Base-by-base conservation (phyloP, 2,113 vertebrate species). In the Campylomormyrus tamandua region DNA sequence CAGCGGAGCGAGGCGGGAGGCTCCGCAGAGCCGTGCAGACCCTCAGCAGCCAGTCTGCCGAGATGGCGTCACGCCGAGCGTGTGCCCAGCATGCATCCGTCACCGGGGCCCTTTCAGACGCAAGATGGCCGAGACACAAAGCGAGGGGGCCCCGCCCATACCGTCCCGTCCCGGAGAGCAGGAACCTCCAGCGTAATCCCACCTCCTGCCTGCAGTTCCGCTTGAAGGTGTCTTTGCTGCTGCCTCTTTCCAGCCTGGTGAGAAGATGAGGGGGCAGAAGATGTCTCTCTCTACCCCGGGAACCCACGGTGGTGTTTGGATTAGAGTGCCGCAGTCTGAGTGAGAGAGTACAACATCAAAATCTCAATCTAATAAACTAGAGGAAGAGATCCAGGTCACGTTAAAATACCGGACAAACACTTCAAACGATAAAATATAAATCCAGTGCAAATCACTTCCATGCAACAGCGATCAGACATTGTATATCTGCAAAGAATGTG, bases 251-350 rank as follows among this genome's bases (percentile, higher is more conserved):
- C 83, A 46, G 39, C 83, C 48, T 85, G 46, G 11, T 50, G n/a
- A 86, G 83, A 86, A 86, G 83, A 86, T 49, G 24, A 86, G 46
- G 39, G 39, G 83, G 45, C 83, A 84, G 46, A 48, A 84, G 46
- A 84, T 46, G 39, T n/a, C 17, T 84, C 19, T 84, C 39, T 84
- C 45, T 84, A 46, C 8, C 46, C 42, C 11, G 83, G 83, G 21
- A 24, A 46, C 48, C 46, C 83, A 48, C 3, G 7, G 46, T 2
- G n/a, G 27, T 27, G 15, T 48, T 84, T 46, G 83, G 83, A 84
- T 46, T n/a, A 48, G 83, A 84, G 19, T 84, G 39, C 45, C 21
- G 39, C 24, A 42, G 46, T 21, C 39, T 8, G 31, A 48, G 39
- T 48, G 46, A 84, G 24, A 48, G 39, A 84, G 24, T n/a, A 21